phyloP scores from a whole-genome alignment of 2,888 invertebrate genomes.

The Lumbricus terrestris region DNA sequence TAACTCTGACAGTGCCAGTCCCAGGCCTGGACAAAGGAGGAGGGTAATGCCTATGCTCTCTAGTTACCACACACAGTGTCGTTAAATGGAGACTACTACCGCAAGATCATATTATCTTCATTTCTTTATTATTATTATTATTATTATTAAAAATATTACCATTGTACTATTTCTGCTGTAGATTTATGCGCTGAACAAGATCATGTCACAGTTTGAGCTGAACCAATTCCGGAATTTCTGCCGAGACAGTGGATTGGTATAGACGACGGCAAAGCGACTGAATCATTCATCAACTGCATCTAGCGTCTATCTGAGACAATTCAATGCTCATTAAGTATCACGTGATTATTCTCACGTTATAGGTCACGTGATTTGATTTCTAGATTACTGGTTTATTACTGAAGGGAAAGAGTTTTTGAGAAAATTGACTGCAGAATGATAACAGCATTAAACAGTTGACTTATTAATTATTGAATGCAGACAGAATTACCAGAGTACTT shows the following conservation, averaged over 20 bases:
- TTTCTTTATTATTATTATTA: too few relatives aligned
- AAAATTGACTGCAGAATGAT: not conserved
- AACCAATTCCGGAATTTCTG: not conserved
- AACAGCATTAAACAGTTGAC: not conserved
- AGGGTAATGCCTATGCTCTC: too few relatives aligned
- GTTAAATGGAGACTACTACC: too few relatives aligned
- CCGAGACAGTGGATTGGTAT: not conserved
- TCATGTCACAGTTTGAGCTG: conserved; percentile 3
- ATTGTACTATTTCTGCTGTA: conserved; percentile 15
- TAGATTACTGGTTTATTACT: not conserved
- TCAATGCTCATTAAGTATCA: not conserved
- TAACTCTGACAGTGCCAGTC: too few relatives aligned
- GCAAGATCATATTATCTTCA: too few relatives aligned
- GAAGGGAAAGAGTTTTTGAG: not conserved
- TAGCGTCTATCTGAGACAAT: not conserved
- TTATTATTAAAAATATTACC: too few relatives aligned
- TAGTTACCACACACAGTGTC: too few relatives aligned
- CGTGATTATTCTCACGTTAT: not conserved
- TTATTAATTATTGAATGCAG: not conserved
- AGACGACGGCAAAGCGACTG: not conserved
- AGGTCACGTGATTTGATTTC: not conserved
- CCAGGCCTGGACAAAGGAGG: too few relatives aligned
- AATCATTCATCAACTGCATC: not conserved
- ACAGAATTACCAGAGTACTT: not conserved
- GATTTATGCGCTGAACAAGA: conserved; percentile 17